Evolutionary conservation across 2,888 invertebrate genomes (phyloP).

Genomic region (Unio pictorum): DNA sequence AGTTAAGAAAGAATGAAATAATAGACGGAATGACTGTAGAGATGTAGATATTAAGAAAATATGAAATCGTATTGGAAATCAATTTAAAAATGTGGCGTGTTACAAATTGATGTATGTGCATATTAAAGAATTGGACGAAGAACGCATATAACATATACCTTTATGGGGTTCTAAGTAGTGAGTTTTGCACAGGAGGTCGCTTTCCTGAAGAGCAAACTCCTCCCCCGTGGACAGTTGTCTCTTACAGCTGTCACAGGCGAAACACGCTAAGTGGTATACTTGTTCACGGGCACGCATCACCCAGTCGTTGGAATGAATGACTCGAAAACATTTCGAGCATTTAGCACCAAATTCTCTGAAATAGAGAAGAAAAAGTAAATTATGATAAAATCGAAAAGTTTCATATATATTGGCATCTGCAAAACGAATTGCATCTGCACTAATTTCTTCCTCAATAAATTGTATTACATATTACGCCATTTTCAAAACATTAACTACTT

Average conservation of each 20-base stretch:
- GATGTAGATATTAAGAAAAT: too few species aligned
- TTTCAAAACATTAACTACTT: too few species aligned
- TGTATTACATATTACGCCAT: too few species aligned
- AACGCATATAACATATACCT: slow-evolving; percentile 66
- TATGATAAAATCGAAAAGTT: neutral
- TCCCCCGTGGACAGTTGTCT: slow-evolving; percentile 79
- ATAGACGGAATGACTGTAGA: too few species aligned
- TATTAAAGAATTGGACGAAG: too few species aligned
- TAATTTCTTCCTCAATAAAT: neutral
- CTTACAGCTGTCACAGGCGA: slow-evolving; percentile 90
- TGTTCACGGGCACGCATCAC: slow-evolving; percentile 91
- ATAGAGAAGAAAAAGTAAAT: slow-evolving; percentile 37
- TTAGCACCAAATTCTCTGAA: slow-evolving; percentile 95
- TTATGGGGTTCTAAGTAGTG: slow-evolving; percentile 90
- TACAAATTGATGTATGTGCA: too few species aligned
- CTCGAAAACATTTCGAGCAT: slow-evolving; percentile 94
- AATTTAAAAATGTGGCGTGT: too few species aligned
- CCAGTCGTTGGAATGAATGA: slow-evolving; percentile 97
- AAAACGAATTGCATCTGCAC: neutral
- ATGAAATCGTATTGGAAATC: too few species aligned
- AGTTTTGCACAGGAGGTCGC: slow-evolving; percentile 95
- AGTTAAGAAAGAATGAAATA: too few species aligned
- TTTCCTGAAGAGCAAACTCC: slow-evolving; percentile 96
- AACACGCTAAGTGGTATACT: slow-evolving; percentile 98
- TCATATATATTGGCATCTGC: neutral